phyloP scores from a whole-genome alignment of 2,888 invertebrate genomes.

The Caradrina clavipalpis region DNA sequence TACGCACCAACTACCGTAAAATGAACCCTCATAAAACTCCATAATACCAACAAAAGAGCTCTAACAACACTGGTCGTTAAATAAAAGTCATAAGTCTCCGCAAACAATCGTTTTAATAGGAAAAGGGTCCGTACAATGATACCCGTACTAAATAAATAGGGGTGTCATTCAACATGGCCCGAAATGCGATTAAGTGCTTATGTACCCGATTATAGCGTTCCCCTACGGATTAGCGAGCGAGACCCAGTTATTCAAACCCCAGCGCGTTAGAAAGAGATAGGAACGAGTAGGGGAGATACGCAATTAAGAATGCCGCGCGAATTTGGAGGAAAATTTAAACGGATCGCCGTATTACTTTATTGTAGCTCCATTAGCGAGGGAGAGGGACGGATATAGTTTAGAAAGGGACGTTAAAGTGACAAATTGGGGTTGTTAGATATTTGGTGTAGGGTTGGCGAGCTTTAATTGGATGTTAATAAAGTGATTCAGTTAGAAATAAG shows the following conservation, averaged over 20 bases:
- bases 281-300: slow-evolving; percentile 81
- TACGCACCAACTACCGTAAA: slow-evolving; percentile 72
- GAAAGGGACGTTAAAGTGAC: slow-evolving; percentile 69
- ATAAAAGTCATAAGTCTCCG: slow-evolving; percentile 83
- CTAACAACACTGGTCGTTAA: slow-evolving; percentile 74
- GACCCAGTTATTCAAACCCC: slow-evolving; percentile 63
- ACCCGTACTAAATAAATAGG: slow-evolving; percentile 88
- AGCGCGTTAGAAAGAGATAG: slow-evolving; percentile 71
- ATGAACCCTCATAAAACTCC: slow-evolving; percentile 67
- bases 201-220: slow-evolving; percentile 86
- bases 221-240: slow-evolving; percentile 79
- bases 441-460: slow-evolving; percentile 56
- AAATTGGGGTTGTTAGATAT: slow-evolving; percentile 80
- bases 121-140: slow-evolving; percentile 74
- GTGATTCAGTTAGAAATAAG: slow-evolving; percentile 59
- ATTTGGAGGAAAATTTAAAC: slow-evolving; percentile 89
- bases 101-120: slow-evolving; percentile 87
- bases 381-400: slow-evolving; percentile 73
- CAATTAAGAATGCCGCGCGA: slow-evolving; percentile 88
- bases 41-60: slow-evolving; percentile 65
- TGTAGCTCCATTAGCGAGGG: slow-evolving; percentile 87
- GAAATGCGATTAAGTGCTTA: slow-evolving; percentile 90
- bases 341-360: slow-evolving; percentile 90
- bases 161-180: slow-evolving; percentile 81
- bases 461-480: slow-evolving; percentile 69